Conservation (phyloP, 2,888 invertebrate species). For the Drosophila yooni region DNA sequence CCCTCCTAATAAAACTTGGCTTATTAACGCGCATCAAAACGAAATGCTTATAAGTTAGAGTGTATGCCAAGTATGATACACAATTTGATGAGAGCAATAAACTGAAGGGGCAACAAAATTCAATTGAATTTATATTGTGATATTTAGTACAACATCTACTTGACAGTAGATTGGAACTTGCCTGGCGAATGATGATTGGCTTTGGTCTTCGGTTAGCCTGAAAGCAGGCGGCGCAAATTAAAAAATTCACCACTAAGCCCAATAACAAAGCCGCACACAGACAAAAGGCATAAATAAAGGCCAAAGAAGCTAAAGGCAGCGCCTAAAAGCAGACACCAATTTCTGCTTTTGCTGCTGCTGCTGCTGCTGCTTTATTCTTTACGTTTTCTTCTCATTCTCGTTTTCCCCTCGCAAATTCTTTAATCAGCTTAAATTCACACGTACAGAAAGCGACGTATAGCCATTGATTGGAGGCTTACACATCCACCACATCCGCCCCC, state of each 20-base stretch:
- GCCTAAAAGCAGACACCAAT: conserved; percentile 78
- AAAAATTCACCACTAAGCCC: conserved; percentile 67
- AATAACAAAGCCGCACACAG: conserved; percentile 68
- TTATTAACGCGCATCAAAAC: conserved; percentile 43
- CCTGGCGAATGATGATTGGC: conserved; percentile 70
- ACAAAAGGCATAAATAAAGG: conserved; percentile 75
- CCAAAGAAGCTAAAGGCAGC: conserved; percentile 52
- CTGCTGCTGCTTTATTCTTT: conserved; percentile 10
- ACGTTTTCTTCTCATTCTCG: conserved; percentile 12
- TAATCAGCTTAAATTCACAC: conserved; percentile 84
- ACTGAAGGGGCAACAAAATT: conserved; percentile 49
- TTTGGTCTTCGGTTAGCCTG: conserved; percentile 37
- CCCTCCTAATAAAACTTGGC: conserved; percentile 17
- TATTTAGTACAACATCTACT: conserved; percentile 10
- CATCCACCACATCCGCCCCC: not conserved
- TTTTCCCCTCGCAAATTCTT: conserved; percentile 72
- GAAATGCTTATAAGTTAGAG: conserved; percentile 38
- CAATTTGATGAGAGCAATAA: conserved; percentile 43
- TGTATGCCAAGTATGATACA: conserved; percentile 12
- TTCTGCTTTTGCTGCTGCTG: conserved; percentile 52
- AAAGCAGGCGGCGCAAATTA: conserved; percentile 51
- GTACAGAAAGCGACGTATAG: conserved; percentile 81
- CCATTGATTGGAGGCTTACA: conserved; percentile 79
- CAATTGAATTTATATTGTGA: conserved; percentile 61
- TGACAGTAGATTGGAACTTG: conserved; percentile 61